A percentile compares a stretch with the other conserved stretches of the same genome.
Conservation (phyloP, 2,888 invertebrate genomes). For the Odiellus spinosus region DNA sequence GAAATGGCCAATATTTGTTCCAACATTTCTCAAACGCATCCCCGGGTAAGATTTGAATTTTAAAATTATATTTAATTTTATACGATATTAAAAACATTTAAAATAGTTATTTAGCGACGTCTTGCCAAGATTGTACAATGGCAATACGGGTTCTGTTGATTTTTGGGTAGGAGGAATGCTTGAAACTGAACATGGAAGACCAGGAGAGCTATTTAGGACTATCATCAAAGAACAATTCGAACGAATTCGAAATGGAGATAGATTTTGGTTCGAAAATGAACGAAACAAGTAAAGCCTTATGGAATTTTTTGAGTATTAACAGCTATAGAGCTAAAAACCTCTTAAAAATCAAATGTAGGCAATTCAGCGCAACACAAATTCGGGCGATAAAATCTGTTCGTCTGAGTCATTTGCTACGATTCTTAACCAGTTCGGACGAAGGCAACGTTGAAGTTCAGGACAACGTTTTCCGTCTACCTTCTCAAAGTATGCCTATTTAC, state of each 20-base stretch:
- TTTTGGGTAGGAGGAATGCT: constrained; percentile 42
- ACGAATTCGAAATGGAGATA: constrained; percentile 39
- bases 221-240: constrained; percentile 41
- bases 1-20: too few species aligned
- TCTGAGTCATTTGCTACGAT: constrained; percentile 37
- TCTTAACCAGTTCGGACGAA: constrained; percentile 33
- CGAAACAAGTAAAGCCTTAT: constrained; percentile 22
- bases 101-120: too few species aligned
- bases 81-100: too few species aligned
- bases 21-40: too few species aligned
- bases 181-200: constrained; percentile 35
- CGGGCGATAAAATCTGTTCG: constrained; percentile 30
- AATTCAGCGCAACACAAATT: constrained; percentile 27
- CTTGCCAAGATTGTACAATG: too few species aligned
- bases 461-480: constrained; percentile 35
- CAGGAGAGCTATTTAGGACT: constrained; percentile 37
- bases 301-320: background rate
- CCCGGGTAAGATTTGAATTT: too few species aligned
- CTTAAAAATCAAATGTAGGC: too few species aligned
- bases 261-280: constrained; percentile 43
- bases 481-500: too few species aligned
- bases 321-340: too few species aligned
- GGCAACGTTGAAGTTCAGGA: constrained; percentile 32
- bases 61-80: too few species aligned
- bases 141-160: constrained; percentile 31